Conservation (phyloP, 2,888 invertebrate species). For the Drosophila conformis region DNA sequence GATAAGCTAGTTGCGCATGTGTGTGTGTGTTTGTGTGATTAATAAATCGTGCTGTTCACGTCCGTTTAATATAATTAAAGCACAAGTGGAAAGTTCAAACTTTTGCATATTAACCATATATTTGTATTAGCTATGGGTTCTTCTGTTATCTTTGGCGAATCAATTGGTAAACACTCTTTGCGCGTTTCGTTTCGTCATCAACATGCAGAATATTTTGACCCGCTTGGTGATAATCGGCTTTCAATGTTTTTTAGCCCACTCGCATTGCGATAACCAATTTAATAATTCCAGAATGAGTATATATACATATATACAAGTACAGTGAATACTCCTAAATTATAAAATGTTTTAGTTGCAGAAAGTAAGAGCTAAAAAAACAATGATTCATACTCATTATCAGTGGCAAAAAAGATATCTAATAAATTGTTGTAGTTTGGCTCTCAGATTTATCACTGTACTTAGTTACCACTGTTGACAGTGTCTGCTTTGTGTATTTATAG, state of each 20-base stretch:
- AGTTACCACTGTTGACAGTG: slow-evolving; percentile 13
- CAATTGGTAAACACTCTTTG: slow-evolving; percentile 4
- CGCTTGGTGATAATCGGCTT: slow-evolving; percentile 35
- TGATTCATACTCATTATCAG: background rate
- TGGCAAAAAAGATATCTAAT: background rate
- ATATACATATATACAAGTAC: background rate
- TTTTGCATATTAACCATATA: background rate
- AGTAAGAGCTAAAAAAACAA: background rate
- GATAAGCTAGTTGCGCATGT: slow-evolving; percentile 27
- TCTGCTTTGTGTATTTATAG: slow-evolving; percentile 39
- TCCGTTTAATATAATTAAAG: background rate
- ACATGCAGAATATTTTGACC: slow-evolving; percentile 7
- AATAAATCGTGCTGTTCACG: background rate
- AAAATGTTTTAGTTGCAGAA: background rate
- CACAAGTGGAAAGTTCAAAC: background rate
- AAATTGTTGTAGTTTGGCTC: slow-evolving; percentile 13
- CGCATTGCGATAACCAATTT: slow-evolving; percentile 35
- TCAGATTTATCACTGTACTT: background rate
- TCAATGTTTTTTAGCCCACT: slow-evolving; percentile 25
- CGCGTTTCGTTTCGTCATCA: slow-evolving; percentile 11
- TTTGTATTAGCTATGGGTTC: background rate
- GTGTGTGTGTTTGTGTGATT: slow-evolving; percentile 5
- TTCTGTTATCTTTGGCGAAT: slow-evolving; percentile 1
- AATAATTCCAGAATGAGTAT: too few species aligned
- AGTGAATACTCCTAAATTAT: background rate